These are phyloP conservation scores for Diachrysia chrysitis DNA, from an alignment of 2,888 invertebrate species.

Conservation along the genomic window DNA sequence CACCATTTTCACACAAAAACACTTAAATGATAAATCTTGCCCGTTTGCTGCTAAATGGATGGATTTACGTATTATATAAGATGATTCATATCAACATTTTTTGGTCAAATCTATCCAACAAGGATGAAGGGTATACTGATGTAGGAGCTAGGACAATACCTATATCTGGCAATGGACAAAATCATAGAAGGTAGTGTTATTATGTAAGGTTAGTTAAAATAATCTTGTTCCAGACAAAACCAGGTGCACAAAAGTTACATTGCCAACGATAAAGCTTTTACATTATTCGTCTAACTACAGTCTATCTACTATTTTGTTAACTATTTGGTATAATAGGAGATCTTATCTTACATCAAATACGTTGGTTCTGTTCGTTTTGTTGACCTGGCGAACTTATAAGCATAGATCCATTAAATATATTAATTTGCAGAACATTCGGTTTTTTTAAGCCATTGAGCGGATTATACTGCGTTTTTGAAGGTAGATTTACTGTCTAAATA, in stretches of 20 bases:
- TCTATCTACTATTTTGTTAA: conserved; percentile 59
- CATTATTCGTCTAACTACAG: conserved; percentile 67
- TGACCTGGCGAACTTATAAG: conserved; percentile 84
- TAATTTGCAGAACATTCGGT: conserved; percentile 48
- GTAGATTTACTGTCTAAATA: not conserved
- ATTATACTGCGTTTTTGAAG: conserved; percentile 36
- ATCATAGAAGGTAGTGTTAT: not conserved
- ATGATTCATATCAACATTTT: too few species aligned
- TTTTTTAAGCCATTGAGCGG: conserved; percentile 22
- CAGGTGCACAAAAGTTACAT: conserved; percentile 88
- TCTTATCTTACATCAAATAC: conserved; percentile 74
- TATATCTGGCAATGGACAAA: too few species aligned
- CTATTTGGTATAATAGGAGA: conserved; percentile 51
- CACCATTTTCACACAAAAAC: too few species aligned
- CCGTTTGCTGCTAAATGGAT: too few species aligned
- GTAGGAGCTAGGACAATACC: too few species aligned
- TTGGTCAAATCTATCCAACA: too few species aligned
- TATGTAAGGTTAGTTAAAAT: conserved; percentile 48
- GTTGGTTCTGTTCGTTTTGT: conserved; percentile 87
- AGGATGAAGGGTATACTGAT: too few species aligned
- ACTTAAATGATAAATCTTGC: too few species aligned
- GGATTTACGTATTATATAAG: too few species aligned
- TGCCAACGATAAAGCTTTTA: conserved; percentile 83
- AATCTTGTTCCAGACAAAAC: conserved; percentile 71
- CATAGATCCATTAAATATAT: conserved; percentile 56